Base-by-base conservation (phyloP, 2,888 invertebrate species). In the Hypolimnas misippus region DNA sequence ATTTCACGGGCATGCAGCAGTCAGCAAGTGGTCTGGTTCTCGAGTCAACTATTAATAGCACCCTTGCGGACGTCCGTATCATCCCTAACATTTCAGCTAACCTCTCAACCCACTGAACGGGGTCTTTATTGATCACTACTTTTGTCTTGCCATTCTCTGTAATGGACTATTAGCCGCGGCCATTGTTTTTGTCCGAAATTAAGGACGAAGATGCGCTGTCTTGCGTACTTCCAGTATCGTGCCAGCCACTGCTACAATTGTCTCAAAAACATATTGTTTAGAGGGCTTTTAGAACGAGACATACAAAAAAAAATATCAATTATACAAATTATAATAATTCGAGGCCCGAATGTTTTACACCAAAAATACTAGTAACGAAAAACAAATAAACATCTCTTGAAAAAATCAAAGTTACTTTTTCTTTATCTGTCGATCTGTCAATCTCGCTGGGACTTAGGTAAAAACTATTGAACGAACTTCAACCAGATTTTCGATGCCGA, bases 61-160 rank as follows among this genome's bases (percentile, higher is more conserved):
- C 58, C 54, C 69, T 70, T 75, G 72, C 75, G 73, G 71, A 72
- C 70, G 71, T 73, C 70, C 74, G 76, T 79, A 81, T 79, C 80
- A 76, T 76, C 79, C 73, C 69, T 68, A 70, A 73, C 75, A 74
- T 78, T 80, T 77, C 77, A 73, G 73, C 71, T 75, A 73, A 68
- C 67, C 73, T 74, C 76, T 80, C 77, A 77, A 80, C 79, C 82
- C 78, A 73, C 73, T 73, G 77, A 74, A 73, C 68, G 71, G 66
- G 62, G 63, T 75, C 76, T 81, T 83, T 85, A 87, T 87, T 87
- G 87, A 87, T 86, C 84, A 84, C 78, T 71, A 77, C 81, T 86
- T 83, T 81, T 86, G 88, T 87, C 87, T 85, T 83, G 84, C 87
- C 83, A 83, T 86, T 86, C 80, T 76, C 81, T 77, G 81, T 89